Evolutionary conservation across 2,113 vertebrate genomes (phyloP), one percentile per base, ranked within the genome.

Genomic region (Eira barbara): DNA sequence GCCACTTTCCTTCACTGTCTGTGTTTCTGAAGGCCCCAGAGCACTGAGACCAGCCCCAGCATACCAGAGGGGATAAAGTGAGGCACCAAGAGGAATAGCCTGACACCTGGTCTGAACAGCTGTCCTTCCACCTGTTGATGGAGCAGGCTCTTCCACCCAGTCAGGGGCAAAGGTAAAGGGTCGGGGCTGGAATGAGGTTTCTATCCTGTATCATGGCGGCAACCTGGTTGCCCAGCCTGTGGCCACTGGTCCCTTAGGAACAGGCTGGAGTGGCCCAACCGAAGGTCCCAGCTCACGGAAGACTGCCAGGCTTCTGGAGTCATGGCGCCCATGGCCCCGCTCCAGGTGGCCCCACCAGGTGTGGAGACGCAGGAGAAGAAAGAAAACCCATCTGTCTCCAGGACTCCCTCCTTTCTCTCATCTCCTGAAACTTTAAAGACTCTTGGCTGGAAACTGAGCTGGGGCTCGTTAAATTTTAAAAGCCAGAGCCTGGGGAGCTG

Each of bases 341-440:
- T 97, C 95, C 84, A 95, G 57, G 80, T 6, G 39, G 95, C 89
- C 92, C 76, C 73, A 81, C 39, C 92, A 73, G 80, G 92, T 20
- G 0, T 84, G 84, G 95, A 96, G 90, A 95, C 2, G 0, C 80
- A 63, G 17, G 47, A n/a, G 45, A 95, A 89, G 97, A 98, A 97
- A 97, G 88, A 88, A 96, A 96, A 97, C 74, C 96, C 97, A 93
- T 94, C 97, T 96, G 90, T 97, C 95, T 97, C 95, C 81, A 90
- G 90, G 95, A 89, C 97, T 94, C 93, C 89, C 81, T 95, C 93
- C 95, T 97, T 97, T 94, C 94, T 97, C 97, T 98, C 71, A 95
- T 91, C 98, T 98, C 97, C 91, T 98, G 97, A 98, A 98, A 98
- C 95, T 98, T 98, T 98, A 98, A 98, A 98, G 95, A 98, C 95